Percentiles rank a stretch among this genome's conserved stretches.
Conservation (phyloP, 30 jellyfish, hydroid and myxozoan species). For the Aurelia sp. region DNA sequence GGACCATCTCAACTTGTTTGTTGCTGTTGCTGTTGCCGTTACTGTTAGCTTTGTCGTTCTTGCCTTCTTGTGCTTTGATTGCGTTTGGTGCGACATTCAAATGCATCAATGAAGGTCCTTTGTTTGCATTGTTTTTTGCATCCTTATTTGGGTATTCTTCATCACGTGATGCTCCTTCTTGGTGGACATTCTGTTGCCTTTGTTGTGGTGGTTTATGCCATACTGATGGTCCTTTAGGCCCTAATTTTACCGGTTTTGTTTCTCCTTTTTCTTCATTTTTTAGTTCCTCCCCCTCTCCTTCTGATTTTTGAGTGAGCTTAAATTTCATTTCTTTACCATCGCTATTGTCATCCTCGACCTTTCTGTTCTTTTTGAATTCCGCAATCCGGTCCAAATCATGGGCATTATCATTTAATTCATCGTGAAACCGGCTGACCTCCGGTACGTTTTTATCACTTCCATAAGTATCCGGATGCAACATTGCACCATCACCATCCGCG, state of each 20-base stretch:
- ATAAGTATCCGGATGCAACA: background rate
- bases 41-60: background rate
- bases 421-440: slow-evolving; percentile 25
- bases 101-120: slow-evolving; percentile 40
- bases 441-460: slow-evolving; percentile 6
- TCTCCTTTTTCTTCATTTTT: background rate
- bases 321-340: background rate
- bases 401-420: background rate
- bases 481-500: background rate
- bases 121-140: slow-evolving; percentile 19
- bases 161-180: slow-evolving; percentile 61
- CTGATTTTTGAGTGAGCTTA: slow-evolving; percentile 9
- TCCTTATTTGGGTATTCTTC: slow-evolving; percentile 33
- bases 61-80: slow-evolving; percentile 1
- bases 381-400: background rate
- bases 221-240: slow-evolving; percentile 79
- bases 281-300: background rate
- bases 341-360: slow-evolving; percentile 47
- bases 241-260: slow-evolving; percentile 31
- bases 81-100: slow-evolving; percentile 16
- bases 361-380: background rate
- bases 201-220: slow-evolving; percentile 72
- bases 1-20: slow-evolving; percentile 16
- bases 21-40: slow-evolving; percentile 33
- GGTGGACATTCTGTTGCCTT: slow-evolving; percentile 26